Conservation (phyloP, 2,888 invertebrate species). For the Epinotia demarniana region DNA sequence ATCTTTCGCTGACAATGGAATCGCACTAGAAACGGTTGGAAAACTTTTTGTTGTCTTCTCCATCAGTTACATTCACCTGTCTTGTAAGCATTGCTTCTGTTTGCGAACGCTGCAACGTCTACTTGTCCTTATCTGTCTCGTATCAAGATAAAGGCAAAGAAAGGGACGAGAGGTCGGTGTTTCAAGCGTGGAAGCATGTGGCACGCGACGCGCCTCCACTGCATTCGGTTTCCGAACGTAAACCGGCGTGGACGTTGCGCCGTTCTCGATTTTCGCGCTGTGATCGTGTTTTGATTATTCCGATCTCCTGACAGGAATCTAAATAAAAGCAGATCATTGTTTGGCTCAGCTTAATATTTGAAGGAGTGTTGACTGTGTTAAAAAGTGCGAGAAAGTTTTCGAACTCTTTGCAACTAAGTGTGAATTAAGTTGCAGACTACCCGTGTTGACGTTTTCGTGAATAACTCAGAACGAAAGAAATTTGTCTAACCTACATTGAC, state of each 20-base stretch:
- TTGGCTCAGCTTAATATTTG: conserved; percentile 28
- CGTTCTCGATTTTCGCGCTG: conserved; percentile 61
- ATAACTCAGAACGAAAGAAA: conserved; percentile 64
- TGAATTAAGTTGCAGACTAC: conserved; percentile 51
- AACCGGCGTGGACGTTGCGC: conserved; percentile 65
- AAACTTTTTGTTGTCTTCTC: conserved; percentile 77
- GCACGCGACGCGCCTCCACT: conserved; percentile 72
- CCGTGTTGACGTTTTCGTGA: conserved; percentile 64
- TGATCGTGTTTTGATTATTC: conserved; percentile 71
- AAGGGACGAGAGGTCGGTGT: conserved; percentile 68
- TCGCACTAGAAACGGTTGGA: conserved; percentile 70
- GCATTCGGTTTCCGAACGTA: conserved; percentile 79
- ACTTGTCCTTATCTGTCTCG: conserved; percentile 71
- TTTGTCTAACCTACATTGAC: conserved; percentile 72
- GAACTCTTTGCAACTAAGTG: conserved; percentile 53
- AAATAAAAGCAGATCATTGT: conserved; percentile 31
- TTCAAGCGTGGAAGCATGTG: conserved; percentile 71
- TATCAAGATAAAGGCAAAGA: conserved; percentile 60
- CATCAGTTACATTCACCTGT: conserved; percentile 79
- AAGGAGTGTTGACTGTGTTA: conserved; percentile 51
- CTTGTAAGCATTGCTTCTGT: conserved; percentile 63
- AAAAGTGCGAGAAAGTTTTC: conserved; percentile 53
- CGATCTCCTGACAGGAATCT: conserved; percentile 37
- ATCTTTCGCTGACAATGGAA: conserved; percentile 64
- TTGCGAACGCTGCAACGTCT: conserved; percentile 56